phyloP scores from a whole-genome alignment of 1,140 invertebrate species.

The Archegozetes longisetosus region DNA sequence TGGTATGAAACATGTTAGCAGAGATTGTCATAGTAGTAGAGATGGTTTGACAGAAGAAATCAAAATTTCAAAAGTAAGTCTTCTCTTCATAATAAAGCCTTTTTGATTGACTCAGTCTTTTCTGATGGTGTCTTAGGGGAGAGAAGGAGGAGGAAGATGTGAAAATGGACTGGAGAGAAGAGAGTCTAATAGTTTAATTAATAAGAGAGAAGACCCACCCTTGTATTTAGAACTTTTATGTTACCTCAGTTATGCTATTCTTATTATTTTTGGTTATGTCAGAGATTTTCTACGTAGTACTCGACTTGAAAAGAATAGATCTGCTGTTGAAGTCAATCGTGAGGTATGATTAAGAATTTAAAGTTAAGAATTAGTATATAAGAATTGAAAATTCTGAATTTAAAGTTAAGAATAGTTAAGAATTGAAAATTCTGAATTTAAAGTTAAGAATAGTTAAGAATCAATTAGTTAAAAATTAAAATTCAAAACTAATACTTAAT shows the following conservation, averaged over 20 bases:
- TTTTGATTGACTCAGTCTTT: no score
- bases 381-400: no score
- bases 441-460: no score
- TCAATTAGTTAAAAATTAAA: conserved; percentile 8
- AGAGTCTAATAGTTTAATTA: neutral
- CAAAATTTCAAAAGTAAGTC: no score
- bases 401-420: no score
- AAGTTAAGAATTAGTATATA: no score
- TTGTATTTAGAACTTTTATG: conserved; percentile 18
- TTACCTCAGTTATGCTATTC: conserved; percentile 22
- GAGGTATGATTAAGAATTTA: no score
- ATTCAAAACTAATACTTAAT: neutral
- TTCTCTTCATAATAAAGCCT: no score
- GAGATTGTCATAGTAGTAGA: no score
- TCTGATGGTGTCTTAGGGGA: neutral
- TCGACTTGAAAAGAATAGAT: conserved; percentile 30
- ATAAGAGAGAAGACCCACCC: conserved; percentile 19
- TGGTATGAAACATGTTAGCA: no score
- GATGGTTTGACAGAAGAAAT: no score
- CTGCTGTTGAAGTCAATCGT: conserved; percentile 26
- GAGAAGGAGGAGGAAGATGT: neutral
- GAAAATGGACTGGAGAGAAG: neutral
- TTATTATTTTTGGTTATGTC: conserved; percentile 33
- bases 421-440: no score
- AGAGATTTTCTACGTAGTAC: conserved; percentile 31